Evolutionary conservation across 2,888 invertebrate genomes (phyloP).

Genomic region (Andrena dorsata): DNA sequence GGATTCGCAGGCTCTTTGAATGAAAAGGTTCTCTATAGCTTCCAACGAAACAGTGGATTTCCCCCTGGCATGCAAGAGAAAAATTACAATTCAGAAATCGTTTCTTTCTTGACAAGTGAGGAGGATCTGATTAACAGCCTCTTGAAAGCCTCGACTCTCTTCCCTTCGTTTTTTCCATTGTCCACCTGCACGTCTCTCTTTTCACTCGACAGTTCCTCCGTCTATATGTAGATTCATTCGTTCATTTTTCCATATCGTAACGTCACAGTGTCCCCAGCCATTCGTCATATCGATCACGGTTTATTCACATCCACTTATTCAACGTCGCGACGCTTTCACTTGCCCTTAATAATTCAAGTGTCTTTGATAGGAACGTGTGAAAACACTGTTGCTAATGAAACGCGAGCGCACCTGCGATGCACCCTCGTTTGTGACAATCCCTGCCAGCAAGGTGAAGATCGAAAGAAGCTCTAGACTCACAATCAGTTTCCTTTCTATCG

Average conservation of each 20-base stretch:
- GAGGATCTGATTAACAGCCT: slow-evolving; percentile 28
- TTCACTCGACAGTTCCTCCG: neutral
- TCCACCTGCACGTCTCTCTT: neutral
- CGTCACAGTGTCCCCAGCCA: neutral
- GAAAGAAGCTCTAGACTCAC: neutral
- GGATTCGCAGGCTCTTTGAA: too few relatives aligned
- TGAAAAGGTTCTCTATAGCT: too few relatives aligned
- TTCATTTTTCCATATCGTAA: slow-evolving; percentile 17
- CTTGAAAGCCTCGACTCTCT: slow-evolving; percentile 24
- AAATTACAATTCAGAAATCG: neutral
- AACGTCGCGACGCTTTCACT: neutral
- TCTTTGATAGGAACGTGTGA: slow-evolving; percentile 3
- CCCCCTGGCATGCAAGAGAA: neutral
- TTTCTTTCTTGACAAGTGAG: slow-evolving; percentile 9
- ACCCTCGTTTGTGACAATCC: neutral
- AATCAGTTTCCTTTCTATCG: too few relatives aligned
- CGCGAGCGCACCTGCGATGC: slow-evolving; percentile 1
- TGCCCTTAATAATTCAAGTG: neutral
- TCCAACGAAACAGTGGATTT: too few relatives aligned
- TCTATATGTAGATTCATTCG: neutral
- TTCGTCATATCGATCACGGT: slow-evolving; percentile 12
- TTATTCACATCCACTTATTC: neutral
- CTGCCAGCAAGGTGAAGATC: neutral
- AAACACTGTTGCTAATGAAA: neutral
- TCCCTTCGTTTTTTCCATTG: neutral